Conservation (phyloP, 2,888 invertebrate genomes). For the Zaprionus bogoriensis region DNA sequence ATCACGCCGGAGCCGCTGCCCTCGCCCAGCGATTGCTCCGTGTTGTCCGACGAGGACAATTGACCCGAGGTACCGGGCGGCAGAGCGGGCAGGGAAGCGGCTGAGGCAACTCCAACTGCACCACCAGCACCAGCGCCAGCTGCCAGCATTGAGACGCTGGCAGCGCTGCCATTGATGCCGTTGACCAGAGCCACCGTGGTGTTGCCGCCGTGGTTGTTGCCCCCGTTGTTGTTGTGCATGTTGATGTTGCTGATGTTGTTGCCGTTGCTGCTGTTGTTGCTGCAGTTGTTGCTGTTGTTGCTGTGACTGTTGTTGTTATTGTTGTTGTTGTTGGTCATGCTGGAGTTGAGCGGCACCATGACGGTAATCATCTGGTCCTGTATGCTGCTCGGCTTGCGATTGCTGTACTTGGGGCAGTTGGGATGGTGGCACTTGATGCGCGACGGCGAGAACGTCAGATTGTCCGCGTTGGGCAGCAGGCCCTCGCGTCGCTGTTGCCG, state of each 20-base stretch:
- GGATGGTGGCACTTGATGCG: conserved; percentile 83
- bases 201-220: conserved; percentile 4
- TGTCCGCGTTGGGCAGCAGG: conserved; percentile 82
- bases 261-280: not conserved
- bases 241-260: conserved; percentile 30
- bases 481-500: conserved; percentile 83
- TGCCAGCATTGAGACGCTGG: conserved; percentile 48
- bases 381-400: conserved; percentile 81
- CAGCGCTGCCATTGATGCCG: conserved; percentile 52
- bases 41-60: conserved; percentile 82
- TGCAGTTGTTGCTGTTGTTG: conserved; percentile 33
- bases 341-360: conserved; percentile 82
- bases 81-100: not conserved
- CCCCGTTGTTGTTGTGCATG: conserved; percentile 33
- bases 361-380: conserved; percentile 83
- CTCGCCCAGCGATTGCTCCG: conserved; percentile 79
- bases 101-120: not conserved
- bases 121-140: not conserved
- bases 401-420: conserved; percentile 82
- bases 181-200: conserved; percentile 56
- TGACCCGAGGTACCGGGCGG: conserved; percentile 14
- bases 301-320: conserved; percentile 56
- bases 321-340: conserved; percentile 75
- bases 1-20: conserved; percentile 14
- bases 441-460: conserved; percentile 82